Evolutionary conservation across 2,888 invertebrate species (phyloP), one percentile per base, ranked within the genome.

Genomic region (Anagyrus pseudococci): DNA sequence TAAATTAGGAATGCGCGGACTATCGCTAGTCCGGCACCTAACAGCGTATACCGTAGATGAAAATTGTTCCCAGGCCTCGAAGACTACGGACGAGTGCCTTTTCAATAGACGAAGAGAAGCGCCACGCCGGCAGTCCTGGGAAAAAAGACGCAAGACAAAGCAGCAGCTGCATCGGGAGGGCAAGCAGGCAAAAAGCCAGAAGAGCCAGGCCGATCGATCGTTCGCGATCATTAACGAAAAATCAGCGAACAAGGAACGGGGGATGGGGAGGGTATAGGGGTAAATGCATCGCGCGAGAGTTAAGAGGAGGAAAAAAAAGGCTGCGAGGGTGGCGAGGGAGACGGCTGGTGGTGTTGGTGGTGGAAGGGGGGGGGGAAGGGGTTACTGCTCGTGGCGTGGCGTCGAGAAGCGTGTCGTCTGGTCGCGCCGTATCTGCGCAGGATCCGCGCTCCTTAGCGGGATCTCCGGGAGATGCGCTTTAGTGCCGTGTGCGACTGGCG

Each of bases 151-250:
- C n/a, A n/a, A n/a, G 29, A 29, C 4, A 29, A 10, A 29, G 29
- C 29, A 29, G 29, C 29, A 29, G 29, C 29, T 4, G 29, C 29
- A 4, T 29, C 29, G 56, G 60, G 58, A 50, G 49, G 52, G 49
- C 29, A 33, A 50, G 41, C 20, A 57, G 44, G 57, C 54, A 40
- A n/a, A 58, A 47, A 62, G 54, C 50, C 13, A 55, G 55, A 6
- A 48, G 47, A 43, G 29, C 13, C n/a, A 22, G 10, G 26, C 8
- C 44, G 46, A 55, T 55, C 55, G 46, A 44, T 55, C 55, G 41
- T 17, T 8, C 17, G n/a, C 33, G 59, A 52, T 59, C 53, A 48
- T 48, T 59, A 59, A 47, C 40, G 53, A 60, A 41, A 59, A 60
- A n/a, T 10, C 29, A 10, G 29, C 4, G 29, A 29, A 29, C 29